Conservation (phyloP, 2,888 invertebrate species). For the Phaonia tiefii region DNA sequence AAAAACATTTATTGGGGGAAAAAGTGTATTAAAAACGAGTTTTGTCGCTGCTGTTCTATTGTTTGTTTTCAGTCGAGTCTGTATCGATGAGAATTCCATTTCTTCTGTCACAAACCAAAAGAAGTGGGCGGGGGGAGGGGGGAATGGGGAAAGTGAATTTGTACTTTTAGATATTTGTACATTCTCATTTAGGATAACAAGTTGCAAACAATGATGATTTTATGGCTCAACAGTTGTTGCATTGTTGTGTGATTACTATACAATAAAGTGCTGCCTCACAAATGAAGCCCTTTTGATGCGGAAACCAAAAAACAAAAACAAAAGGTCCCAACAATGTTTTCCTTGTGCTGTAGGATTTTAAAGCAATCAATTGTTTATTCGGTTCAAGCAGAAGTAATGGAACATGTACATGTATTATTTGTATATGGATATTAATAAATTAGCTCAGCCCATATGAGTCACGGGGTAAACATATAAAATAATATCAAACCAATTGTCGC, state of each 20-base stretch:
- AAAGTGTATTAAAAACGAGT: no score
- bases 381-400: no score
- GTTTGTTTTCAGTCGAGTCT: conserved; percentile 8
- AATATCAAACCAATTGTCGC: no score
- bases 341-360: no score
- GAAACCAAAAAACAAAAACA: background rate
- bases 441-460: no score
- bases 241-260: conserved; percentile 29
- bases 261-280: background rate
- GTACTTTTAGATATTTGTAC: conserved; percentile 14
- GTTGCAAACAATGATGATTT: conserved; percentile 1
- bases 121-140: background rate
- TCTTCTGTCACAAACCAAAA: no score
- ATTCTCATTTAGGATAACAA: conserved; percentile 14
- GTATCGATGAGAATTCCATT: conserved; percentile 19
- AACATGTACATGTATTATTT: no score
- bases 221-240: conserved; percentile 42
- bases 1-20: no score
- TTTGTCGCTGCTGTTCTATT: background rate
- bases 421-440: no score
- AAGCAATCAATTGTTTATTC: no score
- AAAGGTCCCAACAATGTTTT: background rate
- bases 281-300: background rate
- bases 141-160: background rate
- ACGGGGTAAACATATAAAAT: no score